A percentile compares a stretch with the other conserved stretches of the same genome.
phyloP scores from a whole-genome alignment of 2,797 vertebrate species.

The Epinephelus awoara region DNA sequence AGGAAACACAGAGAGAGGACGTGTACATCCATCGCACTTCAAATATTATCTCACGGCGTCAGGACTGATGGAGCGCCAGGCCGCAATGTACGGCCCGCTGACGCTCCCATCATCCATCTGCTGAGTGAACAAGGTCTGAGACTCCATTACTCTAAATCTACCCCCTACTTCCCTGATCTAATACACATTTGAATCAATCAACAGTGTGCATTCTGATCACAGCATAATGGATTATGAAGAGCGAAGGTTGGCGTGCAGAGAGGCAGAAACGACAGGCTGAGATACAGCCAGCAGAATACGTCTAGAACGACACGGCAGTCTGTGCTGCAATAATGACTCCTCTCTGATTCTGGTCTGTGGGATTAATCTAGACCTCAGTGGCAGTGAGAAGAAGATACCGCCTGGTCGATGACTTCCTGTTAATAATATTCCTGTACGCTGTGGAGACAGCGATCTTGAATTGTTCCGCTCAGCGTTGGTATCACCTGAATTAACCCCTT shows the following conservation, averaged over 20 bases:
- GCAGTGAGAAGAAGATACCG: background rate
- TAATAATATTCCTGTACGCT: conserved; percentile 53
- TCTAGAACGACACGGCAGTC: background rate
- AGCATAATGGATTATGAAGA: conserved; percentile 59
- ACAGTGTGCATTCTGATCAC: conserved; percentile 59
- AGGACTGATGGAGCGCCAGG: conserved; percentile 49
- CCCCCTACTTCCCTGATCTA: conserved; percentile 46
- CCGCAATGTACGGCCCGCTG: conserved; percentile 7
- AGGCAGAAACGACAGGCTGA: background rate
- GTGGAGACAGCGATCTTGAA: conserved; percentile 51
- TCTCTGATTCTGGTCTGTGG: conserved; percentile 20
- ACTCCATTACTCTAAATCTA: conserved; percentile 52
- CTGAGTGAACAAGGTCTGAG: conserved; percentile 30
- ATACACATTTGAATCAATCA: conserved; percentile 66
- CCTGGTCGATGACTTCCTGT: conserved; percentile 42
- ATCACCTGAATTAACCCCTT: conserved; percentile 65
- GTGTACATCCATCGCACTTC: conserved; percentile 59
- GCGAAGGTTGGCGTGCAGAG: conserved; percentile 25
- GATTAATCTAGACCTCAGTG: conserved; percentile 50
- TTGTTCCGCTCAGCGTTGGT: conserved; percentile 63
- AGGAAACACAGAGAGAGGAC: conserved; percentile 1
- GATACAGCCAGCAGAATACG: background rate
- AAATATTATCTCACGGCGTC: conserved; percentile 54
- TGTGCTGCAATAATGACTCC: conserved; percentile 27
- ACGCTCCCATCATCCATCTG: conserved; percentile 46